Evolutionary conservation across 2,113 vertebrate genomes (phyloP).

Genomic region (Ploceus nigricollis): DNA sequence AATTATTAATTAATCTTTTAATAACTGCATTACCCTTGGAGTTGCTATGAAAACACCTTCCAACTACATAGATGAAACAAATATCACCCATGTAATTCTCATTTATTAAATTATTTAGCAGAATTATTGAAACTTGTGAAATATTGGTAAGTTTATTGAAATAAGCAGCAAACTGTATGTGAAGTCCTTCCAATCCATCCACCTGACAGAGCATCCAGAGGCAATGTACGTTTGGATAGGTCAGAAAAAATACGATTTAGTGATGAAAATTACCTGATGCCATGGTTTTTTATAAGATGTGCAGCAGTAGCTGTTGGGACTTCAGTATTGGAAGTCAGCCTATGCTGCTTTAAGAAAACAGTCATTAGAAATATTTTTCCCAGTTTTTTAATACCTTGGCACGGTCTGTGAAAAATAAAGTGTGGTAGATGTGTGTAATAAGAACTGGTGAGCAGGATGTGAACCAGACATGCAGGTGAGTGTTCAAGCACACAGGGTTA

Average conservation of each 20-base stretch:
- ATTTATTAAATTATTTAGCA: neutral
- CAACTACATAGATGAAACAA: neutral
- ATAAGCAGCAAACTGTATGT: neutral
- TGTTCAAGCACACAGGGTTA: neutral
- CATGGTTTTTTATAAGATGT: neutral
- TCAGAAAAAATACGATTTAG: neutral
- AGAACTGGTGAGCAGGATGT: neutral
- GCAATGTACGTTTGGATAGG: neutral
- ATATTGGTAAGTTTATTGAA: neutral
- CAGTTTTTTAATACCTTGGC: neutral
- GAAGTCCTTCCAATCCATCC: accelerated
- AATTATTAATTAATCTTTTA: neutral
- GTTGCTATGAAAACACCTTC: neutral
- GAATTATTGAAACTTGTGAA: neutral
- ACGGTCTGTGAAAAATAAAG: neutral
- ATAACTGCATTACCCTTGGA: neutral
- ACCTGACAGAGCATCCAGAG: neutral
- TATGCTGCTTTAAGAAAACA: neutral
- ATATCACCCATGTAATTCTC: neutral
- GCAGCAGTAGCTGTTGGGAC: neutral
- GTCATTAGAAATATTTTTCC: neutral
- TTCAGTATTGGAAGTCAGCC: neutral
- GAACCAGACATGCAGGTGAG: neutral
- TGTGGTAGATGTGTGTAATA: neutral
- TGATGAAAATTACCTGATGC: neutral